Percentiles rank a stretch among this genome's conserved stretches.
These are phyloP conservation scores for Lontra canadensis DNA, from an alignment of 2,113 vertebrate genomes.

Conservation along the genomic window DNA sequence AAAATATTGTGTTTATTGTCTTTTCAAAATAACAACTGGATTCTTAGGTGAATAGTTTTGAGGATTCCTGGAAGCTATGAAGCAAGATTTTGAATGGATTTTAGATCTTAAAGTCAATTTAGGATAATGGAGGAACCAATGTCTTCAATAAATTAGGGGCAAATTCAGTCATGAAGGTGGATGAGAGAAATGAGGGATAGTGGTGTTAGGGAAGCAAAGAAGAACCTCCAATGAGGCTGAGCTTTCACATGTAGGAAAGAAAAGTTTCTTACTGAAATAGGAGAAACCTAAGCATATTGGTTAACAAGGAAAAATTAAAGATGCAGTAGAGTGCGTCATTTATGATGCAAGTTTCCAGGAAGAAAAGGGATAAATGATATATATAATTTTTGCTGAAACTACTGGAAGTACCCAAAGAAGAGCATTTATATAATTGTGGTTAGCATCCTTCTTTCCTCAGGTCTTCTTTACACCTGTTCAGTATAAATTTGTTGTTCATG, in stretches of 20 bases:
- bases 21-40: not conserved
- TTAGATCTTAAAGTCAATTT: not conserved
- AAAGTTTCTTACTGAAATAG: not conserved
- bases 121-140: not conserved
- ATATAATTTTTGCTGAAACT: not conserved
- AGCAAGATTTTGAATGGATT: not conserved
- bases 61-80: not conserved
- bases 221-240: not conserved
- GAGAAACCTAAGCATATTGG: not conserved
- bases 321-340: not conserved
- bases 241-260: not conserved
- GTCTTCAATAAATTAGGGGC: not conserved
- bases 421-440: not conserved
- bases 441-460: not conserved
- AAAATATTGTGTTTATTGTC: not conserved
- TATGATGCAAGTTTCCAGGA: not conserved
- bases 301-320: not conserved
- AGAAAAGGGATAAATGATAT: not conserved
- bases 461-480: not conserved
- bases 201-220: not conserved
- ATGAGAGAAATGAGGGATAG: not conserved
- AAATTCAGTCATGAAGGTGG: not conserved
- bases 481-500: not conserved
- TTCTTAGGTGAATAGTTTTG: not conserved
- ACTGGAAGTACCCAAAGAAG: not conserved